phyloP scores from a whole-genome alignment of 2,113 vertebrate species.

The Rhinoderma darwinii region DNA sequence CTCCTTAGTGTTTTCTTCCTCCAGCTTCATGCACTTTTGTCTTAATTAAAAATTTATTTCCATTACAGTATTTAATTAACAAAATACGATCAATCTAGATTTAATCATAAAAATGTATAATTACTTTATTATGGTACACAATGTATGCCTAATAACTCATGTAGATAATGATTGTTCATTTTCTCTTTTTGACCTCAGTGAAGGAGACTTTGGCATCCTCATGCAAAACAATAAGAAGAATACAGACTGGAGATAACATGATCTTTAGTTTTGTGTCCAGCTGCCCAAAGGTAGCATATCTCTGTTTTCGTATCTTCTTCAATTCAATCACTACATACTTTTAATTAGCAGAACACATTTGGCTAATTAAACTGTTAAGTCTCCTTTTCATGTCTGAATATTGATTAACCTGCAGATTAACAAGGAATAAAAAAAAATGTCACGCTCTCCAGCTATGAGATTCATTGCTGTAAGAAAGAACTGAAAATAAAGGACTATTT shows the following conservation, averaged over 20 bases:
- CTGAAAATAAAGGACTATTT: not conserved
- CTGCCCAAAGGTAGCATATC: slow-evolving; percentile 35
- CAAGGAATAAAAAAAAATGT: not conserved
- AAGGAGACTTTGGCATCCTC: slow-evolving; percentile 22
- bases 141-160: not conserved
- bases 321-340: slow-evolving; percentile 32
- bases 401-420: slow-evolving; percentile 44
- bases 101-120: not conserved
- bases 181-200: slow-evolving; percentile 20
- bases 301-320: slow-evolving; percentile 39
- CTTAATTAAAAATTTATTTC: not conserved
- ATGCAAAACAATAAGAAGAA: slow-evolving; percentile 2
- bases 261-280: slow-evolving; percentile 34
- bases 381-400: slow-evolving; percentile 46
- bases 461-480: not conserved
- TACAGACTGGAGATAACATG: not conserved
- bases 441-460: not conserved
- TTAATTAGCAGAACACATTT: slow-evolving; percentile 50
- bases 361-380: slow-evolving; percentile 48
- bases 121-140: slow-evolving; percentile 1
- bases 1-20: not conserved
- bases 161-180: slow-evolving; percentile 10
- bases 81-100: not conserved
- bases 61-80: not conserved
- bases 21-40: not conserved